phyloP scores from a whole-genome alignment of 2,113 vertebrate genomes.

The Phylloscopus trochiloides region DNA sequence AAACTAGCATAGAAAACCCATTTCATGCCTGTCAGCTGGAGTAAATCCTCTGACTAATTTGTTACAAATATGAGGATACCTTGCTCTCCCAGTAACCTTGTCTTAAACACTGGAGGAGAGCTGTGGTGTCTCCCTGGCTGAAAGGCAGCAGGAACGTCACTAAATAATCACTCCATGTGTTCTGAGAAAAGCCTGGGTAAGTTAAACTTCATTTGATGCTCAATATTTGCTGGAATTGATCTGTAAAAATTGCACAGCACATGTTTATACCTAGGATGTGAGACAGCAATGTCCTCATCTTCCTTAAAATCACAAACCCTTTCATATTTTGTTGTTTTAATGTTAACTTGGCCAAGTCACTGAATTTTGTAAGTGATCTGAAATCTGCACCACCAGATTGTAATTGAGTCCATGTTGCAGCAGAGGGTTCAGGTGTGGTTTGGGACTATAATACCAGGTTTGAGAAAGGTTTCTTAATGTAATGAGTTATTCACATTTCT shows the following conservation, averaged over 20 bases:
- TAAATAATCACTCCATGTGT: neutral
- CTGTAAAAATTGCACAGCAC: neutral
- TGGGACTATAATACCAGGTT: neutral
- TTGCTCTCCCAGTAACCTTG: neutral
- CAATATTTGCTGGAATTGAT: neutral
- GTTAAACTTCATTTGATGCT: neutral
- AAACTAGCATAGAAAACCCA: neutral
- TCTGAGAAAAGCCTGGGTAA: neutral
- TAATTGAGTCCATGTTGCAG: neutral
- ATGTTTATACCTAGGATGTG: accelerated
- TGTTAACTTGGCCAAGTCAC: neutral
- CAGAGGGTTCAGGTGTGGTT: neutral
- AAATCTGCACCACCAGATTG: neutral
- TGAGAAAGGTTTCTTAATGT: neutral
- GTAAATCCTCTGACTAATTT: neutral
- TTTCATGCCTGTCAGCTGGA: constrained; percentile 19
- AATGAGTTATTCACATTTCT: neutral
- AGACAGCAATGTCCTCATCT: neutral
- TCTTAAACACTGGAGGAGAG: neutral
- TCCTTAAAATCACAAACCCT: neutral
- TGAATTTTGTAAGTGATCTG: neutral
- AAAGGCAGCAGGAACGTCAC: neutral
- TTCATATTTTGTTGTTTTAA: neutral
- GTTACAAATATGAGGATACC: neutral
- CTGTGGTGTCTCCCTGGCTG: neutral